Base-by-base conservation (phyloP, 2,797 vertebrate species). In the Hydrocynus forskahlii region DNA sequence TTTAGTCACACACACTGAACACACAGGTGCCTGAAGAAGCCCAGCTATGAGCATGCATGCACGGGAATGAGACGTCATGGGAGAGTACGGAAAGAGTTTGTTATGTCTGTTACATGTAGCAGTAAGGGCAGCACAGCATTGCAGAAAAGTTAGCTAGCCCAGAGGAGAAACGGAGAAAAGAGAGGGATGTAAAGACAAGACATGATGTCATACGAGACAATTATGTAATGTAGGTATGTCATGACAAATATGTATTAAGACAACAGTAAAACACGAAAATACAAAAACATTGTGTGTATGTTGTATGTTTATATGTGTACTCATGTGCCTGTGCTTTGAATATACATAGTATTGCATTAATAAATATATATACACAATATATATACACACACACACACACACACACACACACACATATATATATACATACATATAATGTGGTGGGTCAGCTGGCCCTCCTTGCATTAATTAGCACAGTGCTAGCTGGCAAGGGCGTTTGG, bases 61-160 rank as follows among this genome's bases (percentile, higher is more conserved):
- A 63, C 60, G 8, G 35, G 29, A 73, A 25, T 64, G 62, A 23
- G n/a, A 14, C 19, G n/a, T 79, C 43, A 19, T 52, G 16, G 52
- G 13, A 52, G 21, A 43, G 23, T 85, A 23, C 64, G 25, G 13
- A 82, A 59, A 54, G 23, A 23, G 14, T 62, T 10, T 40, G 54
- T 59, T 76, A 1, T 40, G 10, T 66, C 7, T 62, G 35, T 45
- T 66, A 48, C 60, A 60, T 73, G 54, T 23, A 69, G 43, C 66
- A 81, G 74, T 40, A 54, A 69, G 55, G 72, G 85, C 84, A 86
- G 71, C 83, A 64, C 29, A 75, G 71, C 70, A 69, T n/a, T 69
- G 74, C 50, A 25, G 57, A 21, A 48, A 38, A 57, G 76, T 45
- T 52, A 52, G 63, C 50, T 69, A 76, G 76, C 43, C 0, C 7